phyloP scores from a whole-genome alignment of 2,888 invertebrate genomes.

The Sturmia bella region DNA sequence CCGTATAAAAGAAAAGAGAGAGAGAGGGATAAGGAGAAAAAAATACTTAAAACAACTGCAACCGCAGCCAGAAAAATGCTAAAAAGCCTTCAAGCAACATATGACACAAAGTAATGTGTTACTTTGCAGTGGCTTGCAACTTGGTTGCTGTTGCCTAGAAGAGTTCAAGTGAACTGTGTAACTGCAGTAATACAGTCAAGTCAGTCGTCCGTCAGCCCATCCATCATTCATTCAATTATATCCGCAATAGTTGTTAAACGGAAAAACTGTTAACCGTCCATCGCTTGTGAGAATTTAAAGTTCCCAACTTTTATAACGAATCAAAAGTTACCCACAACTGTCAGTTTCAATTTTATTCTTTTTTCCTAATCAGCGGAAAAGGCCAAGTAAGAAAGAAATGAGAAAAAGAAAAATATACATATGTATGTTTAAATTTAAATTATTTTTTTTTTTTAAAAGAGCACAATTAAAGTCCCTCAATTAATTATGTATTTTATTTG shows the following conservation, averaged over 20 bases:
- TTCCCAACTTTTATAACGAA: constrained; percentile 29
- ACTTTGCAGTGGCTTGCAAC: constrained; percentile 51
- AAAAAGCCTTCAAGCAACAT: constrained; percentile 61
- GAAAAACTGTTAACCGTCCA: constrained; percentile 13
- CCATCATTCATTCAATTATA: constrained; percentile 41
- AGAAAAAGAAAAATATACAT: too few relatives aligned
- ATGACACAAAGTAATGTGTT: constrained; percentile 57
- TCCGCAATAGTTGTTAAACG: constrained; percentile 58
- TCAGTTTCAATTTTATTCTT: constrained; percentile 8
- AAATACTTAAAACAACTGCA: neutral
- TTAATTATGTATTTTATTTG: too few relatives aligned
- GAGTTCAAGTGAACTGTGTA: constrained; percentile 7
- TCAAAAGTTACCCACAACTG: constrained; percentile 11
- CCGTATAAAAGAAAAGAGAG: neutral
- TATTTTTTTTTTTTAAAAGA: too few relatives aligned
- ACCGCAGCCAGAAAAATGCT: constrained; percentile 48
- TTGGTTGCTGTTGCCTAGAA: constrained; percentile 23
- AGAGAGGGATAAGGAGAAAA: neutral
- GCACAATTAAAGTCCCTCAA: too few relatives aligned
- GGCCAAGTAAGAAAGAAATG: too few relatives aligned
- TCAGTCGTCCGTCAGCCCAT: constrained; percentile 9
- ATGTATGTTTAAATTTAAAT: too few relatives aligned
- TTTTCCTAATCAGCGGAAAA: too few relatives aligned
- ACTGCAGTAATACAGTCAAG: constrained; percentile 10
- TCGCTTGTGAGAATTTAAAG: constrained; percentile 20